These are phyloP conservation scores for Heliothis peltigera DNA, from an alignment of 2,888 invertebrate genomes.

Conservation along the genomic window DNA sequence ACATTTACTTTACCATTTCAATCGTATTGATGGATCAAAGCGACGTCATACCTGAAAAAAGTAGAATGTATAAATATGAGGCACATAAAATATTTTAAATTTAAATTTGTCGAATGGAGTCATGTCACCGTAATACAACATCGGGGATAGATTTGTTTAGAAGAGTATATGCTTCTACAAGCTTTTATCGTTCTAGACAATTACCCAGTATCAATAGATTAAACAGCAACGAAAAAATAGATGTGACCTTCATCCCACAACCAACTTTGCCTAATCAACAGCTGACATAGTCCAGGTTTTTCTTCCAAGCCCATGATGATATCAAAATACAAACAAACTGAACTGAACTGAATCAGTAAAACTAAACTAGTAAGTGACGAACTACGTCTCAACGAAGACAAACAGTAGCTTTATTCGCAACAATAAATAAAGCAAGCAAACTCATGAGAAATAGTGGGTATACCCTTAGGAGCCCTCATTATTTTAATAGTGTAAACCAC, in stretches of 20 bases:
- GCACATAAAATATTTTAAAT: neutral
- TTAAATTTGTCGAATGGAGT: too few relatives aligned
- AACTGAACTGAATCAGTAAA: constrained; percentile 46
- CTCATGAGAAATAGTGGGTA: constrained; percentile 86
- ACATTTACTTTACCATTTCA: constrained; percentile 20
- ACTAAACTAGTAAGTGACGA: constrained; percentile 66
- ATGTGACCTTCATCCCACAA: constrained; percentile 1
- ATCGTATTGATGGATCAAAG: neutral
- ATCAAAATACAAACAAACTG: constrained; percentile 50
- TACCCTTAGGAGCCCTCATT: constrained; percentile 86
- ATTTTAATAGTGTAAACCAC: constrained; percentile 84
- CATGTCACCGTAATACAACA: too few relatives aligned
- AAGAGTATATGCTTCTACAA: too few relatives aligned
- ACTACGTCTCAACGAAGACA: constrained; percentile 71
- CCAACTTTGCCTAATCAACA: constrained; percentile 15
- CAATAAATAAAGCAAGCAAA: constrained; percentile 85
- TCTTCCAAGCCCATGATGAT: constrained; percentile 29
- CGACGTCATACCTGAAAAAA: constrained; percentile 22
- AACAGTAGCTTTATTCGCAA: constrained; percentile 83
- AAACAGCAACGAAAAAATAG: neutral
- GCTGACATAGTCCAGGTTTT: constrained; percentile 12
- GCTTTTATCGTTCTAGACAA: neutral
- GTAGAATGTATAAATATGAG: neutral
- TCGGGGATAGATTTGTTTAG: too few relatives aligned
- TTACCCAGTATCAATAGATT: neutral